Conservation (phyloP, 2,113 vertebrate genomes). For the Eulacestoma nigropectus region DNA sequence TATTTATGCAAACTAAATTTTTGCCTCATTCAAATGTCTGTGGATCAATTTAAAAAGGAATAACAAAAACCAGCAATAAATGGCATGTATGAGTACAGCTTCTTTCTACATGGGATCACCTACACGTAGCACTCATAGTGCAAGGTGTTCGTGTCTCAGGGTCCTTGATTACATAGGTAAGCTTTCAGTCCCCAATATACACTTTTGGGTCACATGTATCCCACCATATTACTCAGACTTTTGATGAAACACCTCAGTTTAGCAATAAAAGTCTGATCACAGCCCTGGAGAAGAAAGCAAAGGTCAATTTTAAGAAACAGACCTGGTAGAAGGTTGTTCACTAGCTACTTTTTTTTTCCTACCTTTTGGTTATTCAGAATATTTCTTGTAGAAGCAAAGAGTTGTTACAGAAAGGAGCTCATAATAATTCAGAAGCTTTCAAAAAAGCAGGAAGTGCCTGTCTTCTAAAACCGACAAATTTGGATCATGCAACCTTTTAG, state of each 20-base stretch:
- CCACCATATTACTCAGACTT: not conserved
- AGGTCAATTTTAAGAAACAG: conserved; percentile 41
- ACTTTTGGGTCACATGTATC: not conserved
- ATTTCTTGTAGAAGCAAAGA: conserved; percentile 43
- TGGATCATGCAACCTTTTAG: not conserved
- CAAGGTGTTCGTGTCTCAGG: not conserved
- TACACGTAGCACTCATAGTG: not conserved
- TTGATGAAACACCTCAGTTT: not conserved
- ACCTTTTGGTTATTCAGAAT: conserved; percentile 36
- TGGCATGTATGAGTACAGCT: not conserved
- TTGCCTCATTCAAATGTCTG: not conserved
- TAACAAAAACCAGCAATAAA: not conserved
- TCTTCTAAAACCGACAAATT: conserved; percentile 10
- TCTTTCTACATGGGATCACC: not conserved
- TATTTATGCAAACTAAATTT: not conserved
- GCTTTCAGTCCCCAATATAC: not conserved
- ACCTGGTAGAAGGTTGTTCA: conserved; percentile 20
- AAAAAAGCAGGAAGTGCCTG: not conserved
- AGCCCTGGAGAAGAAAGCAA: not conserved
- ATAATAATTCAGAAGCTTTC: not conserved
- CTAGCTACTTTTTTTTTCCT: conserved; percentile 25
- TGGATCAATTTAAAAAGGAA: not conserved
- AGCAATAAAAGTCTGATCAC: not conserved
- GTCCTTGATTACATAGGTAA: not conserved
- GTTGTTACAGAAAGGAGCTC: not conserved